Conservation (phyloP, 2,888 invertebrate genomes). For the Endotricha flammealis region DNA sequence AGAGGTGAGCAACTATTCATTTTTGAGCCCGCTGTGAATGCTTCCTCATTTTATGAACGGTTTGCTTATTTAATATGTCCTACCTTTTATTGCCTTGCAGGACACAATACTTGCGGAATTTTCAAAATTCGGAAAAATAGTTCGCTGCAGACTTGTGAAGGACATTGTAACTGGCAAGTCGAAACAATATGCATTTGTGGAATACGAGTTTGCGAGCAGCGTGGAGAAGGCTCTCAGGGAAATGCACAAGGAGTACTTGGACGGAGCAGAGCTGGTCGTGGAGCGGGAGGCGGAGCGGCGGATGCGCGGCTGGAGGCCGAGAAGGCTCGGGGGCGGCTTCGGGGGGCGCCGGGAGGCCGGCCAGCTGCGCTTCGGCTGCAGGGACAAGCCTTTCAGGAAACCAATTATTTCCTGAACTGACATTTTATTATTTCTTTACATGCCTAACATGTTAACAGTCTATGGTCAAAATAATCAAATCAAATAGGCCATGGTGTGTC, state of each 20-base stretch:
- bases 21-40: too few species aligned
- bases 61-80: too few species aligned
- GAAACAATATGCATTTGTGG: conserved; percentile 91
- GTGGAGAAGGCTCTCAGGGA: conserved; percentile 80
- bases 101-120: conserved; percentile 76
- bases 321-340: conserved; percentile 91
- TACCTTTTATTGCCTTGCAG: too few species aligned
- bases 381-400: conserved; percentile 85
- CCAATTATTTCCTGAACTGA: conserved; percentile 57
- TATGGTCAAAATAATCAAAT: conserved; percentile 16
- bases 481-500: conserved; percentile 36
- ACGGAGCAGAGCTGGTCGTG: conserved; percentile 82
- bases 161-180: conserved; percentile 91
- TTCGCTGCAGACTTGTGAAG: conserved; percentile 81
- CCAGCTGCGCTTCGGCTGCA: conserved; percentile 91
- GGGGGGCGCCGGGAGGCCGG: conserved; percentile 92
- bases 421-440: conserved; percentile 7
- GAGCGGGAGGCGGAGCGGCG: conserved; percentile 86
- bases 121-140: conserved; percentile 81
- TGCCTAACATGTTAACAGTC: neutral
- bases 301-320: conserved; percentile 89
- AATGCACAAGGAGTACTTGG: conserved; percentile 79
- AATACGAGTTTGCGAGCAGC: conserved; percentile 80
- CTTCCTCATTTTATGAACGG: too few species aligned
- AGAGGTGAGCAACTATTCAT: too few species aligned